These are phyloP conservation scores for Pachliopta kotzebuea DNA, from an alignment of 2,888 invertebrate species.

Conservation along the genomic window DNA sequence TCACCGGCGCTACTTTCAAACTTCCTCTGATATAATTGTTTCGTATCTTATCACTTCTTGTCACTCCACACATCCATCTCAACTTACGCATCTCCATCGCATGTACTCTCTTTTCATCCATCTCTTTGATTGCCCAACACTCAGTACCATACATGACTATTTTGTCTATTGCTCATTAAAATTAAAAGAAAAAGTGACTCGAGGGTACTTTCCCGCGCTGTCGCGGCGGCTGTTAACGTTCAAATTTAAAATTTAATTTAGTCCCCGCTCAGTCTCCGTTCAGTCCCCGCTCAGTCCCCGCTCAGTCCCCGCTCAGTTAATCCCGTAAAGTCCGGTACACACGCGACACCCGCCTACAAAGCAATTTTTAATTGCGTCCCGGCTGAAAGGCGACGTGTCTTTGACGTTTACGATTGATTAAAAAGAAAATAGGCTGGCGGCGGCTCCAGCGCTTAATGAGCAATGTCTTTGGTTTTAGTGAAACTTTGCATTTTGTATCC, in stretches of 20 bases:
- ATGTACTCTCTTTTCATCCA: too few species aligned
- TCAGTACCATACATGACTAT: too few species aligned
- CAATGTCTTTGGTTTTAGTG: conserved; percentile 29
- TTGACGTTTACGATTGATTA: conserved; percentile 51
- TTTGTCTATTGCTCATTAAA: conserved; percentile 23
- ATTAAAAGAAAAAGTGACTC: conserved; percentile 37
- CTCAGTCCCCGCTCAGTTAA: too few species aligned
- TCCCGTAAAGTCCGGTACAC: conserved; percentile 60
- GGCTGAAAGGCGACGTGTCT: conserved; percentile 56
- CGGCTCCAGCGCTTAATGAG: conserved; percentile 30
- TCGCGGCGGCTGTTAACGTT: conserved; percentile 46
- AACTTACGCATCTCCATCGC: too few species aligned
- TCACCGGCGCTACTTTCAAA: too few species aligned
- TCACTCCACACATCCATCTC: too few species aligned
- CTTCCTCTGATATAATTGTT: too few species aligned
- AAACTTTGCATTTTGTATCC: background rate
- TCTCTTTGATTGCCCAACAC: too few species aligned
- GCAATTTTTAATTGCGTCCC: conserved; percentile 70
- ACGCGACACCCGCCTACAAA: conserved; percentile 57
- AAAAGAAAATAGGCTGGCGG: conserved; percentile 35
- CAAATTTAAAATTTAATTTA: conserved; percentile 71
- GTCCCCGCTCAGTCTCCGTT: too few species aligned
- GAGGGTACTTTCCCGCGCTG: conserved; percentile 46
- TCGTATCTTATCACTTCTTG: too few species aligned
- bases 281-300: too few species aligned